Conservation (phyloP, 2,113 vertebrate species). For the Anhinga anhinga region DNA sequence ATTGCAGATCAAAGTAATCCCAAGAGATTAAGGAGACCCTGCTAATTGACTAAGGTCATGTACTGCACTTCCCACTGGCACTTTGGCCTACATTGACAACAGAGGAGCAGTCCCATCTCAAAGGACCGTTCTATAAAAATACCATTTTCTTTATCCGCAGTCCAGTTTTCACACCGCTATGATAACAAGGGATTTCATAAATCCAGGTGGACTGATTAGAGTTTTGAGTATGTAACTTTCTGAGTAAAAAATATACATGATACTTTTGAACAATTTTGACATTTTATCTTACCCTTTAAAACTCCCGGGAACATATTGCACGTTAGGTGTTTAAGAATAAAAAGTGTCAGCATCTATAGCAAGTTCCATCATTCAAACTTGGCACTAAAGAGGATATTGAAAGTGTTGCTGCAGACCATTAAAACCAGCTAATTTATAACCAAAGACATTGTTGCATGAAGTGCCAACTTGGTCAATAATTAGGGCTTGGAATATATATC, state of each 20-base stretch:
- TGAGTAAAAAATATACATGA: slow-evolving; percentile 70
- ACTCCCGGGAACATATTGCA: slow-evolving; percentile 59
- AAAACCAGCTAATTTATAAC: slow-evolving; percentile 66
- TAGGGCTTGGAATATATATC: slow-evolving; percentile 11
- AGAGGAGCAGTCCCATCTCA: slow-evolving; percentile 65
- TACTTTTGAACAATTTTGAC: slow-evolving; percentile 75
- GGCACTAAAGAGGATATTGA: slow-evolving; percentile 62
- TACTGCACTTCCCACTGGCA: slow-evolving; percentile 68
- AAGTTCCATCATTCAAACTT: slow-evolving; percentile 69
- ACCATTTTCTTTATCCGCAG: slow-evolving; percentile 69
- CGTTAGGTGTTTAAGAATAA: slow-evolving; percentile 69
- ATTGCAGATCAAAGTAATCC: slow-evolving; percentile 74
- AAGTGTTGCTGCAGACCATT: slow-evolving; percentile 65
- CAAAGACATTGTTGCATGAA: slow-evolving; percentile 46
- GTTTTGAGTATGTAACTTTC: slow-evolving; percentile 74
- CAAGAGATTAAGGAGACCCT: slow-evolving; percentile 65
- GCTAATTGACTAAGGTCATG: slow-evolving; percentile 74
- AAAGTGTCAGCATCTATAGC: slow-evolving; percentile 70
- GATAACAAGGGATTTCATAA: slow-evolving; percentile 68
- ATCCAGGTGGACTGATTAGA: slow-evolving; percentile 73
- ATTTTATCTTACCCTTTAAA: slow-evolving; percentile 78
- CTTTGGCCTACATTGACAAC: slow-evolving; percentile 66
- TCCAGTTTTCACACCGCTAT: slow-evolving; percentile 62
- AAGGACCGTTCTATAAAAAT: slow-evolving; percentile 72
- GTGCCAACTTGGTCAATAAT: slow-evolving; percentile 55